Evolutionary conservation across 2,113 vertebrate species (phyloP), one percentile per base, ranked within the genome.

Genomic region (Pyxicephalus adspersus): DNA sequence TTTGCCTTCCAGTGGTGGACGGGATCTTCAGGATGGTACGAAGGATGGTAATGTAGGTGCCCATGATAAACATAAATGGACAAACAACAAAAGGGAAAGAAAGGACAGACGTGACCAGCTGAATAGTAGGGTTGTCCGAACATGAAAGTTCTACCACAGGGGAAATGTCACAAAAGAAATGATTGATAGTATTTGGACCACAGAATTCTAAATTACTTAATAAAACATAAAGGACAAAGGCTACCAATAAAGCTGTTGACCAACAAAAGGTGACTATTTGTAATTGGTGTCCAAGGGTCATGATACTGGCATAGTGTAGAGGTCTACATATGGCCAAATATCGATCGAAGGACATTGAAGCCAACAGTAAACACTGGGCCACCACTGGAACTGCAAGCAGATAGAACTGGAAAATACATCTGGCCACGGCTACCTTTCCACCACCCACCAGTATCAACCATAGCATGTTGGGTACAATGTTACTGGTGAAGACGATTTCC

Each of bases 1-100:
- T 38, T 7, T 38, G 34, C 34, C 20, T 58, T 3, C 71, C 71
- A 38, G 0, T 60, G 8, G 11, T 60, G 19, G 71, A 57, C 3
- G 71, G 55, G 71, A 74, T 74, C 28, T 22, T 74, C 2, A 60
- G 28, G 71, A 74, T 60, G 28, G 71, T 60, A 28, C 38, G 45
- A n/a, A 60, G 29, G 19, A 74, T 74, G 20, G 60, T 1, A 22
- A 63, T 63, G 60, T 63, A 63, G 4, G 60, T 63, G 22, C 6
- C 60, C 5, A 63, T 8, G n/a, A 63, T 63, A 26, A 63, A 63
- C 3, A 63, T 22, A 25, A 25, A 63, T 63, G 60, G 60, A 16
- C 18, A 23, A 4, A n/a, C 17, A n/a, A 63, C 25, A 26, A 63
- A 17, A 25, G 60, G n/a, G n/a, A 26, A 22, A 23, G 60, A n/a